Percentiles rank a stretch among this genome's conserved stretches.
Evolutionary conservation across 2,113 vertebrate species (phyloP).

Genomic region (Mesitornis unicolor): DNA sequence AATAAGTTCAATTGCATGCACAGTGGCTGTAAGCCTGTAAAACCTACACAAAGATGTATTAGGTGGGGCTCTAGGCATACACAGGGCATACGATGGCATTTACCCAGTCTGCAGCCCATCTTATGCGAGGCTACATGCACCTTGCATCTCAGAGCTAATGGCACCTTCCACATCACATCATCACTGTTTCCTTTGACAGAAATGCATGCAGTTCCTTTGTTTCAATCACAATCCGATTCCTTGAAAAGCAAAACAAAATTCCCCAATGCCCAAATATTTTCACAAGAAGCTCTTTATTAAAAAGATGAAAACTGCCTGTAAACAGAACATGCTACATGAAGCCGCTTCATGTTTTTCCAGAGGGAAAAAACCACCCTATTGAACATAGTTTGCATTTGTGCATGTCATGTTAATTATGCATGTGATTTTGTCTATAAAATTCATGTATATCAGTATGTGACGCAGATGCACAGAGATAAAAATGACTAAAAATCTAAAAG

Average conservation of each 20-base stretch:
- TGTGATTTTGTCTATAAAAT: not conserved
- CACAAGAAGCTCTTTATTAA: not conserved
- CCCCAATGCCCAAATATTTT: not conserved
- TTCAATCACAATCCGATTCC: not conserved
- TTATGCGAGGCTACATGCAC: too few species aligned
- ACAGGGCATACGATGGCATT: too few species aligned
- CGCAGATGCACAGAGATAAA: not conserved
- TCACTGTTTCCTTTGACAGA: not conserved
- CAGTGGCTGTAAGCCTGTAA: not conserved
- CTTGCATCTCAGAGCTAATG: not conserved
- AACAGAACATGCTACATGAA: not conserved
- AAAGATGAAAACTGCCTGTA: not conserved
- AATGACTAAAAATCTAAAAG: not conserved
- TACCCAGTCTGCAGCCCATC: not conserved
- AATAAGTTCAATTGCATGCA: too few species aligned
- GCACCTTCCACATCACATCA: not conserved
- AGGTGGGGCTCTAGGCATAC: fast-evolving
- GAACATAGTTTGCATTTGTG: not conserved
- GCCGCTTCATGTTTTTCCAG: not conserved
- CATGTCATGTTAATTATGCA: not conserved
- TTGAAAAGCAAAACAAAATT: not conserved
- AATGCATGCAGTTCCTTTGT: not conserved
- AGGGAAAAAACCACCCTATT: not conserved
- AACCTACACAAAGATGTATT: fast-evolving
- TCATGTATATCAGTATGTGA: not conserved